Conservation (phyloP, 2,888 invertebrate species). For the Apodemia zela region DNA sequence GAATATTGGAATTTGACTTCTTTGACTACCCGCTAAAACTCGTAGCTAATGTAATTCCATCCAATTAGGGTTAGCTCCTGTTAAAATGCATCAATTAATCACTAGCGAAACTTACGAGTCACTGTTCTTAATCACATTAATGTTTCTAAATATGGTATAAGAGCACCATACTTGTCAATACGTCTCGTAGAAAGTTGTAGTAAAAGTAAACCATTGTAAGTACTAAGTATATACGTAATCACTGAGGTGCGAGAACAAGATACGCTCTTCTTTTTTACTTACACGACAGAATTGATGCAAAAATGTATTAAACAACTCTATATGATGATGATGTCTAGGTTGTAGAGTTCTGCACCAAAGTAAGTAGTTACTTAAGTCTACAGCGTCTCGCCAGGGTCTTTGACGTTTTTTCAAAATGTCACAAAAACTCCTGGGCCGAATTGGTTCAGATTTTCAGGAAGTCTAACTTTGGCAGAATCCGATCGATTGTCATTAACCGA, state of each 20-base stretch:
- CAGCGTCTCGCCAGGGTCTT: too few relatives aligned
- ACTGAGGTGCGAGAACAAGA: background rate
- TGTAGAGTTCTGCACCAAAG: too few relatives aligned
- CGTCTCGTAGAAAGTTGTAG: background rate
- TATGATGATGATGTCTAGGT: too few relatives aligned
- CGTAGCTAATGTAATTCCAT: conserved; percentile 5
- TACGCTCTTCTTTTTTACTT: background rate
- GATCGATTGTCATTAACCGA: too few relatives aligned
- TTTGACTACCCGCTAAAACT: background rate
- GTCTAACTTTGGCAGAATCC: too few relatives aligned
- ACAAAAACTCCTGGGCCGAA: too few relatives aligned
- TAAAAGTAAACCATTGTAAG: background rate
- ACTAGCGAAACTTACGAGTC: background rate
- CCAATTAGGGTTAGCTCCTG: background rate
- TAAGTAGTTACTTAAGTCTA: too few relatives aligned
- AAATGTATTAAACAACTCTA: too few relatives aligned
- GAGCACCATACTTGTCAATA: background rate
- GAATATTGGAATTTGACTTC: background rate
- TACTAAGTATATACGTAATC: background rate
- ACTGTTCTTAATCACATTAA: background rate
- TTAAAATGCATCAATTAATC: conserved; percentile 2
- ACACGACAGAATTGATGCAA: background rate
- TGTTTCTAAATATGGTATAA: background rate
- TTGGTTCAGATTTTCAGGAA: too few relatives aligned
- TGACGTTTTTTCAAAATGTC: too few relatives aligned